Conservation (phyloP, 2,113 vertebrate genomes). For the Nipponia nippon region DNA sequence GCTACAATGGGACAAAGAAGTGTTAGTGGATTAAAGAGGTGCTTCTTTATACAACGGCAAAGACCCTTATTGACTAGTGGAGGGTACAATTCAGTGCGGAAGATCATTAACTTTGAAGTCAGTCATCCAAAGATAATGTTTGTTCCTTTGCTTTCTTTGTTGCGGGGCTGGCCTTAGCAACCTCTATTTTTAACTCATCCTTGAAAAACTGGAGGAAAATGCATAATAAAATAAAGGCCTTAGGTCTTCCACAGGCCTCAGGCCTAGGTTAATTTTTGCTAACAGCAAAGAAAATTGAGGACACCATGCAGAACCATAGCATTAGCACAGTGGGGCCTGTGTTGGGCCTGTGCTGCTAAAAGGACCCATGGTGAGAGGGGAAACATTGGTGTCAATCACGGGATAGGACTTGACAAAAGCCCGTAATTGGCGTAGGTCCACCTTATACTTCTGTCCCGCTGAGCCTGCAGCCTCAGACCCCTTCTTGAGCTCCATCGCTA, state of each 20-base stretch:
- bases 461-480: conserved; percentile 70
- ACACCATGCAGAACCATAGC: conserved; percentile 76
- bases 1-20: conserved; percentile 83
- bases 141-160: conserved; percentile 81
- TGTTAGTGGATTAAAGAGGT: conserved; percentile 83
- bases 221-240: conserved; percentile 75
- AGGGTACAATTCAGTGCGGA: conserved; percentile 79
- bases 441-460: conserved; percentile 84
- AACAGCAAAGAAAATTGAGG: conserved; percentile 80
- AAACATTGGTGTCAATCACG: conserved; percentile 88
- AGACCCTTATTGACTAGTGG: conserved; percentile 78
- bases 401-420: conserved; percentile 77
- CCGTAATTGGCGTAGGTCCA: conserved; percentile 88
- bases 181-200: conserved; percentile 80
- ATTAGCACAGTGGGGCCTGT: conserved; percentile 83
- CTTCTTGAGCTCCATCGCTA: conserved; percentile 77
- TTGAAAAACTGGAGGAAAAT: conserved; percentile 72
- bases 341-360: conserved; percentile 81
- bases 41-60: conserved; percentile 76
- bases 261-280: conserved; percentile 78
- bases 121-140: conserved; percentile 85
- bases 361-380: conserved; percentile 85
- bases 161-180: conserved; percentile 76
- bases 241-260: conserved; percentile 71
- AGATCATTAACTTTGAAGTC: conserved; percentile 89